Base-by-base conservation (phyloP, 2,113 vertebrate species). In the Meleagris gallopavo region DNA sequence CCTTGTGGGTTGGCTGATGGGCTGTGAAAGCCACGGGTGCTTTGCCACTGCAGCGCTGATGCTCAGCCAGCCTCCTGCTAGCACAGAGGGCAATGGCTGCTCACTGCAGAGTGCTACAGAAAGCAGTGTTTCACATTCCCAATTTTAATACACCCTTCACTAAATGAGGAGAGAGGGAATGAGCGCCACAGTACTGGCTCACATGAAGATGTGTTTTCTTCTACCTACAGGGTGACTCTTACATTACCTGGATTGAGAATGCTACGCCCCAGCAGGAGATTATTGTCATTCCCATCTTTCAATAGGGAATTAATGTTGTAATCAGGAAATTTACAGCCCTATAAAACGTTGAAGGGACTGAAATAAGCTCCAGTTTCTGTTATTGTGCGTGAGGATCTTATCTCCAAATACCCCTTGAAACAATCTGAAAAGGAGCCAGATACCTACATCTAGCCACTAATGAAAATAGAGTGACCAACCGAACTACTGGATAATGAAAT, bases 341-440 rank as follows among this genome's bases (percentile, higher is more conserved):
- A 18, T 65, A 72, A 90, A 88, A 52, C 58, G 65, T 61, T 78
- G 50, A 71, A 89, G 83, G 52, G 83, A 48, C 27, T 30, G 60
- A 83, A 87, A 85, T 36, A 77, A 19, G n/a, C 58, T 43, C 64
- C 60, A 67, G 20, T 73, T 85, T 45, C 58, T 75, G 10, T 16
- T 43, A 21, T 12, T 66, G 27, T 29, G 30, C 7, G 43, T 16
- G 20, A 92, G 20, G 32, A 66, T 75, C 77, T 77, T 34, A 48
- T 22, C 92, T 89, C 41, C 55, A 92, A 80, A 86, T 83, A 77
- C 29, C 72, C 21, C 43, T 61, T 71, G 75, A 40, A 96, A 83
- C 50, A 88, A 73, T 22, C 34, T 93, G 87, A 96, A 95, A 78
- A 13, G 73, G 40, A 89, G 12, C 57, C 50, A 38, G 43, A 18